Conservation (phyloP, 2,797 vertebrate species). For the Poeciliopsis gracilis region DNA sequence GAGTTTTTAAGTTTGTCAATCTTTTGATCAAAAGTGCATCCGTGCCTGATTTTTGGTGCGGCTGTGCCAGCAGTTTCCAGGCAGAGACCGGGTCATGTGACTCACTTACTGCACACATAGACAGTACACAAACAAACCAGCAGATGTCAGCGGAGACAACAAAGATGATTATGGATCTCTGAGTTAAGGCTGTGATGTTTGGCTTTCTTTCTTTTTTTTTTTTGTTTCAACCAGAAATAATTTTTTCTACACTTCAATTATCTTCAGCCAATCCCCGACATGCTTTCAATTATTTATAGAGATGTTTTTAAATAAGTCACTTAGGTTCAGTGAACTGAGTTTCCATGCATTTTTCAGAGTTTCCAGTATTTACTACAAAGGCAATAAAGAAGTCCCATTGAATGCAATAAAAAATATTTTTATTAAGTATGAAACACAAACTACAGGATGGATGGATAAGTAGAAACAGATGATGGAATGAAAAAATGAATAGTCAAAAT, state of each 20-base stretch:
- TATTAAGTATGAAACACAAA: background rate
- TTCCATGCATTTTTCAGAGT: background rate
- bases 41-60: constrained; percentile 16
- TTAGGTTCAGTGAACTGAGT: background rate
- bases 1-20: background rate
- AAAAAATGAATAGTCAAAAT: background rate
- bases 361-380: background rate
- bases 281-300: background rate
- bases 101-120: background rate
- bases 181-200: background rate
- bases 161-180: constrained; percentile 3
- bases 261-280: background rate
- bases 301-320: background rate
- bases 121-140: constrained; percentile 39
- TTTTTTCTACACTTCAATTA: background rate
- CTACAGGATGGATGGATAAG: background rate
- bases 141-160: constrained; percentile 71
- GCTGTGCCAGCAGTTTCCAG: constrained; percentile 61
- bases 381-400: background rate
- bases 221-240: background rate
- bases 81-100: constrained; percentile 70
- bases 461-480: background rate
- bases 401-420: background rate
- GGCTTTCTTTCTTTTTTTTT: background rate
- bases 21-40: too few relatives aligned